A percentile compares a stretch with the other conserved stretches of the same genome.
Evolutionary conservation across 2,113 vertebrate species (phyloP).

Genomic region (Leucopsar rothschildi): DNA sequence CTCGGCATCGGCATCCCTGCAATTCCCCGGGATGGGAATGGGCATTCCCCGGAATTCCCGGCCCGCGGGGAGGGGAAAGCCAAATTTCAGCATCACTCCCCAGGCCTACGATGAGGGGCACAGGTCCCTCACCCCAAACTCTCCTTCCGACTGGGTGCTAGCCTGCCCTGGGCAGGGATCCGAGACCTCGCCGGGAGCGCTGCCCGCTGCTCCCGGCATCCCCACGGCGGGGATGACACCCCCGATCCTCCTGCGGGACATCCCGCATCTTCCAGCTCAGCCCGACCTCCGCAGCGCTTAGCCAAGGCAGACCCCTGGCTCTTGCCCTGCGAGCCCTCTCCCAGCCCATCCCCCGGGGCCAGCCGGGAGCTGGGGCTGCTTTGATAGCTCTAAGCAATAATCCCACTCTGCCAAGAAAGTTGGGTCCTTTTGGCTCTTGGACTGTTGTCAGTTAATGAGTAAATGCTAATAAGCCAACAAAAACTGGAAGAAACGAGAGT

Average conservation of each 20-base stretch:
- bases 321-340: not conserved
- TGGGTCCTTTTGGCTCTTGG: conserved; percentile 60
- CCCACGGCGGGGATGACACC: not conserved
- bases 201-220: not conserved
- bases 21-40: not conserved
- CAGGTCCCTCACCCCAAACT: conserved; percentile 38
- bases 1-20: not conserved
- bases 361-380: conserved; percentile 4
- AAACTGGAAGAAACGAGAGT: conserved; percentile 11
- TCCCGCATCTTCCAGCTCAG: conserved; percentile 20
- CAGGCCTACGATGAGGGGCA: not conserved
- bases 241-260: not conserved
- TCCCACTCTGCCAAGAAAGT: conserved; percentile 46
- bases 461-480: not conserved
- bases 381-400: conserved; percentile 73
- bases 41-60: not conserved
- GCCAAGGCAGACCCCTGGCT: not conserved
- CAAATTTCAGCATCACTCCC: not conserved
- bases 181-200: not conserved
- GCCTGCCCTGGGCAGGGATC: conserved; percentile 14
- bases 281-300: not conserved
- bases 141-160: conserved; percentile 61
- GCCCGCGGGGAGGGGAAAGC: not conserved
- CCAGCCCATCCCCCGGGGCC: not conserved
- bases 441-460: conserved; percentile 24